Evolutionary conservation across 2,888 invertebrate genomes (phyloP).

Genomic region (Trichogramma evanescens): DNA sequence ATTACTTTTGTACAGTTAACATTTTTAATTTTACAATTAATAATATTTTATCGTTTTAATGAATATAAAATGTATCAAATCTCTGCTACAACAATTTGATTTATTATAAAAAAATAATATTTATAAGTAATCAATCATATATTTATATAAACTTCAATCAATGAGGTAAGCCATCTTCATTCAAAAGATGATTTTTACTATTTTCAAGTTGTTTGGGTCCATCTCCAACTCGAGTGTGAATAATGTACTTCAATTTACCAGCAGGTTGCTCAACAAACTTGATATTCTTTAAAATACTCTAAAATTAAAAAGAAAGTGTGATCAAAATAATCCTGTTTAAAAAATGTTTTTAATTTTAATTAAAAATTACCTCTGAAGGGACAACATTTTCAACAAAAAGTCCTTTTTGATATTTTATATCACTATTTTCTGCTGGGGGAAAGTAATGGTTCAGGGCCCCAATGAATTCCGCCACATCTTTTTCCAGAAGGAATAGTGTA

Average conservation of each 20-base stretch:
- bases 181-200: constrained; percentile 50
- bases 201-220: constrained; percentile 60
- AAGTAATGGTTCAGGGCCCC: constrained; percentile 65
- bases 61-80: neutral
- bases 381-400: constrained; percentile 43
- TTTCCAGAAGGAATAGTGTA: constrained; percentile 75
- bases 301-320: constrained; percentile 18
- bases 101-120: neutral
- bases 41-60: neutral
- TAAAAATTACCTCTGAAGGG: constrained; percentile 32
- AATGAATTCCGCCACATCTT: constrained; percentile 64
- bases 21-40: neutral
- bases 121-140: neutral
- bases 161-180: constrained; percentile 48
- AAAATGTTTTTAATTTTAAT: neutral
- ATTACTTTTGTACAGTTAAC: neutral
- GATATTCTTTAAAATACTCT: constrained; percentile 38
- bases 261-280: constrained; percentile 44
- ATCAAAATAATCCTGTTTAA: constrained; percentile 9
- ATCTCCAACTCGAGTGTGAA: constrained; percentile 74
- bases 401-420: constrained; percentile 55
- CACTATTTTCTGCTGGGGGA: constrained; percentile 51
- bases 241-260: constrained; percentile 71
- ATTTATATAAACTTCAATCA: constrained; percentile 8
- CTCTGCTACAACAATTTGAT: neutral